phyloP scores from a whole-genome alignment of 2,113 vertebrate species.

The Mungos mungo region DNA sequence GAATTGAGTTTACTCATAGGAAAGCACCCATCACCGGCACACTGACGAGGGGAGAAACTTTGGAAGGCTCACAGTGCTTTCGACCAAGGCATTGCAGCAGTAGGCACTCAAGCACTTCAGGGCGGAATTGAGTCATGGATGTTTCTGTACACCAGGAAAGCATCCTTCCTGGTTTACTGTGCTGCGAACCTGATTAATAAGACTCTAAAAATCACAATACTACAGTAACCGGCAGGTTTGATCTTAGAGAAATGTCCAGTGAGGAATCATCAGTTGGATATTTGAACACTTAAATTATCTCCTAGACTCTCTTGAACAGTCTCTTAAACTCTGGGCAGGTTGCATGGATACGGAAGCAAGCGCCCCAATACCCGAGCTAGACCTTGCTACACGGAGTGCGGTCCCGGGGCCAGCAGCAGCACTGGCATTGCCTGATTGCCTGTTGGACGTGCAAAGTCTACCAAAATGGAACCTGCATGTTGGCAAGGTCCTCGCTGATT shows the following conservation, averaged over 20 bases:
- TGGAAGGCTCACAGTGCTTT: background rate
- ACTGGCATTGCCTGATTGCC: background rate
- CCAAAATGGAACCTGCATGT: background rate
- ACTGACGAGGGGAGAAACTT: background rate
- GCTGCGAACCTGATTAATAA: background rate
- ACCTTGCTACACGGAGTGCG: background rate
- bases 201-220: background rate
- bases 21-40: background rate
- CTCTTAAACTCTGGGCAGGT: background rate
- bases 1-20: background rate
- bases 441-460: background rate
- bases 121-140: background rate
- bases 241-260: background rate
- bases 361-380: background rate
- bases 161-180: background rate
- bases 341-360: background rate
- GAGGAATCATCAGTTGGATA: background rate
- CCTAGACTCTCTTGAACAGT: background rate
- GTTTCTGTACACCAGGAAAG: background rate
- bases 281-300: background rate
- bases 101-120: background rate
- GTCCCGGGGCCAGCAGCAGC: background rate
- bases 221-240: background rate
- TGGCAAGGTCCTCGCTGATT: background rate
- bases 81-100: background rate